Evolutionary conservation across 2,888 invertebrate species (phyloP).

Genomic region (Masnerella sp.): DNA sequence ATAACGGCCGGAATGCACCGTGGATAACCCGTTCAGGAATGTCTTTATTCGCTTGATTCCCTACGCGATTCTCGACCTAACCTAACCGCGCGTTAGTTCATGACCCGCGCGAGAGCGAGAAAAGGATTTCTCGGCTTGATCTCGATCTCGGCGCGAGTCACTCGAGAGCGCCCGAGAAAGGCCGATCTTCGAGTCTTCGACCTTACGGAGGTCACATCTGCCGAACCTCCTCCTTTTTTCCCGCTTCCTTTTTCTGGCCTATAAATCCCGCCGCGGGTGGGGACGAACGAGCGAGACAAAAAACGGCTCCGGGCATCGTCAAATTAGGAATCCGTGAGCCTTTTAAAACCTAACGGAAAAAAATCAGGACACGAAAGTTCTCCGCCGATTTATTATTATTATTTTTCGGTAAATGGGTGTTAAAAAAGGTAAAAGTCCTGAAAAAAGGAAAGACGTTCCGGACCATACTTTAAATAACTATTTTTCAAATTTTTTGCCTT

Average conservation of each 20-base stretch:
- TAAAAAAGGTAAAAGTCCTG: no score
- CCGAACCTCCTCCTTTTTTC: slow-evolving; percentile 13
- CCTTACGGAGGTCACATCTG: slow-evolving; percentile 61
- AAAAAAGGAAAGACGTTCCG: no score
- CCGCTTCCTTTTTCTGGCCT: slow-evolving; percentile 13
- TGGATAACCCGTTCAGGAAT: slow-evolving; percentile 47
- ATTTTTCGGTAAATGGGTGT: no score
- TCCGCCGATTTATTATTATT: slow-evolving; percentile 21
- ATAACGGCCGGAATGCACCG: slow-evolving; percentile 35
- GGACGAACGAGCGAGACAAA: slow-evolving; percentile 1
- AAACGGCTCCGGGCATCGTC: slow-evolving; percentile 11
- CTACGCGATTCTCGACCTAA: slow-evolving; percentile 55
- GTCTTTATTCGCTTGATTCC: slow-evolving; percentile 52
- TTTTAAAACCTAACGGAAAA: slow-evolving; percentile 28
- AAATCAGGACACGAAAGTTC: slow-evolving; percentile 36
- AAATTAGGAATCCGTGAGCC: slow-evolving; percentile 26
- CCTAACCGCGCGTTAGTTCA: slow-evolving; percentile 54
- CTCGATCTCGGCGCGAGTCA: slow-evolving; percentile 55
- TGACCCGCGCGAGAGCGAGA: slow-evolving; percentile 53
- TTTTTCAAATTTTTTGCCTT: no score
- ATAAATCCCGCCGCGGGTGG: slow-evolving; percentile 2
- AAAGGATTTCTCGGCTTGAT: slow-evolving; percentile 54
- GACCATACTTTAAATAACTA: no score
- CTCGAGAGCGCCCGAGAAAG: slow-evolving; percentile 58
- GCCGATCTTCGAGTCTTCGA: slow-evolving; percentile 61